Base-by-base conservation (phyloP, 2,797 vertebrate species). In the Lagodon rhomboides region DNA sequence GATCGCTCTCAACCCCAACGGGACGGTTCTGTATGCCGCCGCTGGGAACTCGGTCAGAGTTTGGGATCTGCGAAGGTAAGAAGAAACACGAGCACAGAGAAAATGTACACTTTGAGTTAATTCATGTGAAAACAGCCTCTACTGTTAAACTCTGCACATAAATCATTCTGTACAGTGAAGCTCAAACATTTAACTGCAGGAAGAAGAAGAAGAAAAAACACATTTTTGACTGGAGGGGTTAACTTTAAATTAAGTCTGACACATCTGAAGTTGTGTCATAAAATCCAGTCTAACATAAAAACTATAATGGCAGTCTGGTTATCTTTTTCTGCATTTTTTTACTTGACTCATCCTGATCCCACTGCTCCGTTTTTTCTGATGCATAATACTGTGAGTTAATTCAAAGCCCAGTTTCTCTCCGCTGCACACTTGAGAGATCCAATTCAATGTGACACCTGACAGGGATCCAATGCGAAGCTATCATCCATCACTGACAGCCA, bases 31-130 rank as follows among this genome's bases (percentile, higher is more conserved):
- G 17, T 99, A 99, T 7, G 96, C 97, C 0, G 98, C 98, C 41
- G 97, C 98, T 2, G 98, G 98, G 41, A 99, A 99, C 87, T 95
- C 97, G 0, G 98, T 99, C 84, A 93, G 98, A 77, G 97, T 98
- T 92, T 99, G 98, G 98, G 98, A 99, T 72, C 95, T 99, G 27
- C 96, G 97, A 85, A 97, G 97, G 98, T 99, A 87, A 79, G n/a
- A 38, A 38, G 38, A 38, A 38, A 38, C 38, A 38, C 10, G 38
- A 38, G 38, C 38, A 9, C 38, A 38, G 38, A 38, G 38, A 38
- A 38, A 38, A 38, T 38, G 1, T 38, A 38, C 38, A 0, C 5
- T 23, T 20, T n/a, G 10, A 25, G 11, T 34, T 34, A 18, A 27
- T 38, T 30, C 25, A 55, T 55, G 13, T 11, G 38, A 38, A 9